Conservation (phyloP, 2,888 invertebrate species). For the Osmoderma eremita region DNA sequence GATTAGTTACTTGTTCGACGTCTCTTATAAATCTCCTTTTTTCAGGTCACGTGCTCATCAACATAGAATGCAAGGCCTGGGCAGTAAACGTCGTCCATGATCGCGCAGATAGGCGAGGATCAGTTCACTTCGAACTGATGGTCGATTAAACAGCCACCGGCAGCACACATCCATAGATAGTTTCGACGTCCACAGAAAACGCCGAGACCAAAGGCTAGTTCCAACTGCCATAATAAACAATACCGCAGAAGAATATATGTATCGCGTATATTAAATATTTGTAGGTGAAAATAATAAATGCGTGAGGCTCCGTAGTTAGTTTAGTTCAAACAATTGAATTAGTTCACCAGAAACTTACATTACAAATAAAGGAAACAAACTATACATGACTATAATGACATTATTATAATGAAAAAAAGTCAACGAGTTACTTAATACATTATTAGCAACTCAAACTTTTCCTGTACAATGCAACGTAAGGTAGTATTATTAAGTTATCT, state of each 20-base stretch:
- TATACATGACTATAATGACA: not conserved
- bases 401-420: not conserved
- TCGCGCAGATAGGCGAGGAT: slow-evolving; percentile 88
- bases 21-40: slow-evolving; percentile 46
- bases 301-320: slow-evolving; percentile 51
- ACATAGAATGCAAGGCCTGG: slow-evolving; percentile 95
- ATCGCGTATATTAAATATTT: slow-evolving; percentile 40
- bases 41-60: slow-evolving; percentile 86
- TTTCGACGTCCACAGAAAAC: slow-evolving; percentile 44
- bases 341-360: slow-evolving; percentile 46
- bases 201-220: slow-evolving; percentile 52
- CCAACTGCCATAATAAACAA: slow-evolving; percentile 61
- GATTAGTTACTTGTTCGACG: no score
- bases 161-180: slow-evolving; percentile 35
- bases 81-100: slow-evolving; percentile 89
- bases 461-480: slow-evolving; percentile 21
- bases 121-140: slow-evolving; percentile 95
- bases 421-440: slow-evolving; percentile 15
- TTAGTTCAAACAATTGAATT: slow-evolving; percentile 48
- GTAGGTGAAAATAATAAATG: slow-evolving; percentile 46
- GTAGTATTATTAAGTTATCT: slow-evolving; percentile 23
- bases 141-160: slow-evolving; percentile 74
- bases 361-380: slow-evolving; percentile 8
- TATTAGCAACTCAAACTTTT: slow-evolving; percentile 28
- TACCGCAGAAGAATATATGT: slow-evolving; percentile 42